Evolutionary conservation across 2,113 vertebrate species (phyloP), one percentile per base, ranked within the genome.

Genomic region (Hepsetus odoe): DNA sequence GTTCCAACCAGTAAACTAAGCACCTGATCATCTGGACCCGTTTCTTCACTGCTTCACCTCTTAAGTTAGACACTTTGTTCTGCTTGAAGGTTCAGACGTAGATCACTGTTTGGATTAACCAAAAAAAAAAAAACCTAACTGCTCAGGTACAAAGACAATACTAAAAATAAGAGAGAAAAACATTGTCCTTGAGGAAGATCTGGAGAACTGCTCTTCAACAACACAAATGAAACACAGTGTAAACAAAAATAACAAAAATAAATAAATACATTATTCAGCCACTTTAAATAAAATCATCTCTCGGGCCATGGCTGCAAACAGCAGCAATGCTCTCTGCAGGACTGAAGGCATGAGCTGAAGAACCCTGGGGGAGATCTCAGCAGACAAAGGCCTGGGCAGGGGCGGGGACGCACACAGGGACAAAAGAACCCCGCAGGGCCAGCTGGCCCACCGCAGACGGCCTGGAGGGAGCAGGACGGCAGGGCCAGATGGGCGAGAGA

Each of bases 321-420:
- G 73, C 61, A 11, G 59, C 44, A 51, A 42, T 44, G 46, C 56
- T 46, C 40, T 20, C 9, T 28, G 80, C 42, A 24, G 26, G 40
- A 42, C 28, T 68, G 20, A 42, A 32, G 53, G 67, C 46, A 49
- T 69, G 18, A 26, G 35, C 22, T 42, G 20, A 32, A 74, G 75
- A 64, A 59, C 42, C n/a, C 40, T 22, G 40, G 33, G 58, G 35
- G 67, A 62, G 61, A 67, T 33, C 58, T 51, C 70, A 12, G 76
- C 12, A 80, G 64, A 92, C 92, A 93, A 92, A 90, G 86, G 80
- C 80, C 75, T 71, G 33, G 40, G 28, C 69, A 85, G 77, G n/a
- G 82, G 85, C 81, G 14, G 71, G 81, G 86, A 77, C 24, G 8
- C 55, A 59, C 44, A 53, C 44, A 30, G 40, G 83, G 83, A 92